phyloP scores from a whole-genome alignment of 2,113 vertebrate species.

The Calonectris borealis region DNA sequence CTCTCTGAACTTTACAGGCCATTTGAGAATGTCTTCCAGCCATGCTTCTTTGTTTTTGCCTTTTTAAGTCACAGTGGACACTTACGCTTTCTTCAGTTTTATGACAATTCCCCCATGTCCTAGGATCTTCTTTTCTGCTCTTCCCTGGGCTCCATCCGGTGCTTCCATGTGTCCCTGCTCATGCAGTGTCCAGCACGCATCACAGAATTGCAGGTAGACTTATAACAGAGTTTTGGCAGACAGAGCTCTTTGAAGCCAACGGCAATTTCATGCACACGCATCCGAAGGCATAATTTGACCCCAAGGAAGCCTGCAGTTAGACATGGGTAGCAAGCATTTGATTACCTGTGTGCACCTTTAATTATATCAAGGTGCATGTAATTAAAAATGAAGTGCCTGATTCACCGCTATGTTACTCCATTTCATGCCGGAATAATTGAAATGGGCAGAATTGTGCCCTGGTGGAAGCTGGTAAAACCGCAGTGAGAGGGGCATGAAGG shows the following conservation, averaged over 20 bases:
- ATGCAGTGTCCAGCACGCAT: not conserved
- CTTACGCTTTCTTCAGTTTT: not conserved
- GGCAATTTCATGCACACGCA: not conserved
- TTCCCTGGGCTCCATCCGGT: not conserved
- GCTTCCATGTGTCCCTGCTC: not conserved
- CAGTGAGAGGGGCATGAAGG: not conserved
- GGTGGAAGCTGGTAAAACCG: not conserved
- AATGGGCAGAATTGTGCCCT: not conserved
- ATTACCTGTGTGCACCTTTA: slow-evolving; percentile 23
- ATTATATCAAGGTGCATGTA: not conserved
- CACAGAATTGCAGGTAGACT: not conserved
- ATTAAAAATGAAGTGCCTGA: not conserved
- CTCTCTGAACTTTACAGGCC: not conserved
- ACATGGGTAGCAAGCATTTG: not conserved
- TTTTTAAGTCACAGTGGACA: not conserved
- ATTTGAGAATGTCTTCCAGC: not conserved
- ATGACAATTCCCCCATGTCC: not conserved
- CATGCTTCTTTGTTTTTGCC: not conserved
- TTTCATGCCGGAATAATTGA: not conserved
- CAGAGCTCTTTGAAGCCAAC: not conserved
- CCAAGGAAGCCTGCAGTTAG: not conserved
- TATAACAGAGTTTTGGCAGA: not conserved
- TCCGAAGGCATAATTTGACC: not conserved
- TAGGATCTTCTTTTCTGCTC: not conserved
- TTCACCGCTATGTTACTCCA: not conserved